These are phyloP conservation scores for Ditylenchus weischeri DNA, from an alignment of 2,888 invertebrate genomes.

Conservation along the genomic window DNA sequence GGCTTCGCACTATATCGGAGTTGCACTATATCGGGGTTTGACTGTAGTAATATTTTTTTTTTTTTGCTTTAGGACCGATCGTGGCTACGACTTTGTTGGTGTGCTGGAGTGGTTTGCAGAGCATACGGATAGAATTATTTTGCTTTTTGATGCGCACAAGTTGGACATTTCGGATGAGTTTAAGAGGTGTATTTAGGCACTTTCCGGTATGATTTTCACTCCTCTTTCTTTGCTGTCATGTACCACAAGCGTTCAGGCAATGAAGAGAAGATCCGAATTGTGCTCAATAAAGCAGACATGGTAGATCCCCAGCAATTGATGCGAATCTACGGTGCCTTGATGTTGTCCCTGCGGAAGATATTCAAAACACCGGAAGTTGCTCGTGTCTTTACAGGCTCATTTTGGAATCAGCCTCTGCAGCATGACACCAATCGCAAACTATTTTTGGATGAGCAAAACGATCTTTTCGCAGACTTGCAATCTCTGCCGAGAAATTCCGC, in stretches of 20 bases:
- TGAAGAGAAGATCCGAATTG: conserved; percentile 95
- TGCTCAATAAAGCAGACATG: conserved; percentile 97
- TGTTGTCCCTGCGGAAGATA: conserved; percentile 97
- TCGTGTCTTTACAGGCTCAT: conserved; percentile 96
- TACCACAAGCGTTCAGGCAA: conserved; percentile 66
- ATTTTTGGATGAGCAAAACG: conserved; percentile 86
- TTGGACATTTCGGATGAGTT: conserved; percentile 98
- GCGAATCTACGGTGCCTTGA: conserved; percentile 92
- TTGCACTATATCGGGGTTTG: no score
- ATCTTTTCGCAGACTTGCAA: conserved; percentile 88
- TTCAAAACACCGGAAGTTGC: conserved; percentile 97
- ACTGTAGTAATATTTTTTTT: no score
- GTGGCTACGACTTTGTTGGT: conserved; percentile 91
- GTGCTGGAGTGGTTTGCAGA: conserved; percentile 99
- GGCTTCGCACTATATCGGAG: no score
- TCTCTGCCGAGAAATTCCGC: conserved; percentile 92
- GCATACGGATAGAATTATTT: conserved; percentile 90
- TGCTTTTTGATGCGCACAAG: conserved; percentile 97
- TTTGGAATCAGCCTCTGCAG: conserved; percentile 96
- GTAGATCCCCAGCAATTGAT: conserved; percentile 90
- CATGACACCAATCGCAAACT: conserved; percentile 87
- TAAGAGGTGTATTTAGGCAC: conserved; percentile 87
- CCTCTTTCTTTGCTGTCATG: no score
- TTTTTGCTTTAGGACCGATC: conserved; percentile 65
- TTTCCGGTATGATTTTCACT: conserved; percentile 59